These are phyloP conservation scores for Onychomys arenicola DNA, from an alignment of 2,797 vertebrate species.

Conservation along the genomic window DNA sequence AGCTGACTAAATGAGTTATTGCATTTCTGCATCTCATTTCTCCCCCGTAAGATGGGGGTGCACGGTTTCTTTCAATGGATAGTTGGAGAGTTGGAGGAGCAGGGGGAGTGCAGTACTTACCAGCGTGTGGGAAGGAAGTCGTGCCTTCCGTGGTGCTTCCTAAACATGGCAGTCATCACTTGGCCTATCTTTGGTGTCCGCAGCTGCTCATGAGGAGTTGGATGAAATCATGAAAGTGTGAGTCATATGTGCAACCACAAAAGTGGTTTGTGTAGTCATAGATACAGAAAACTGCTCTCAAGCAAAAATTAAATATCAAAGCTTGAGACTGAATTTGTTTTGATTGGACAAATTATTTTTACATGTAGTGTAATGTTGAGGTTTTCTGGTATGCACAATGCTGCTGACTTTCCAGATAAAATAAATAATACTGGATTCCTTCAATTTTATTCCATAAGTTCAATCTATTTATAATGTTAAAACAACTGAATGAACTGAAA, in stretches of 20 bases:
- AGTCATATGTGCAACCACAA: background rate
- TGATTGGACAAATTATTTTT: background rate
- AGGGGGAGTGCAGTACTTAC: background rate
- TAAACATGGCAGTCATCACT: background rate
- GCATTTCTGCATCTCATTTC: constrained; percentile 2
- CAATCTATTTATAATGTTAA: background rate
- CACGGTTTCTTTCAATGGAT: background rate
- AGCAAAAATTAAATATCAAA: background rate
- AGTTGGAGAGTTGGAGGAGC: background rate
- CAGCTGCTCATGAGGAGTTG: background rate
- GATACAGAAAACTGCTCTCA: background rate
- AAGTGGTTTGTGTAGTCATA: background rate
- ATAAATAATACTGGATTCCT: background rate
- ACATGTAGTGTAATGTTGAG: background rate
- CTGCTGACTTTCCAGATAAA: constrained; percentile 11
- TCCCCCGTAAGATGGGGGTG: background rate
- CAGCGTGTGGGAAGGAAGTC: background rate
- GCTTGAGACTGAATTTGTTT: background rate
- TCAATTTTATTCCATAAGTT: background rate
- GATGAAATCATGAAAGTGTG: background rate
- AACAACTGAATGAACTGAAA: constrained; percentile 1
- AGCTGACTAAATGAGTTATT: background rate
- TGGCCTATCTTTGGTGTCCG: background rate
- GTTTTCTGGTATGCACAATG: background rate
- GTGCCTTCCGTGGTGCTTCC: too few species aligned